Conservation (phyloP, 1,140 invertebrate genomes). For the Macrobrachium rosenbergii region DNA sequence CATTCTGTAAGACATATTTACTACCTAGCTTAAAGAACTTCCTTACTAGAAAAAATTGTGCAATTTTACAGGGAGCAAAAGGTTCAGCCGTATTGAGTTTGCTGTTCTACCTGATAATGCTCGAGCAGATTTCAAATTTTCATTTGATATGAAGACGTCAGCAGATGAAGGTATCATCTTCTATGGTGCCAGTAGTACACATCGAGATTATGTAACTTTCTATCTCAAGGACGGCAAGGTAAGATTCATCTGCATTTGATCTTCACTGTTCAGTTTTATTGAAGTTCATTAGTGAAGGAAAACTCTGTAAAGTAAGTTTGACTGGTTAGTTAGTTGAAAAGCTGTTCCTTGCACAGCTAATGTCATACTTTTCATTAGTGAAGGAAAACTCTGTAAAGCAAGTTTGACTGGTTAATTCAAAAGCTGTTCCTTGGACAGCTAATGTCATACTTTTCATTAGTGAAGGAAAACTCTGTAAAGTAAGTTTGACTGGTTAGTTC, state of each 20-base stretch:
- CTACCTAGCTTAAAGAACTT: neutral
- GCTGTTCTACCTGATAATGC: conserved; percentile 75
- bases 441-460: conserved; percentile 17
- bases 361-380: conserved; percentile 8
- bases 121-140: conserved; percentile 80
- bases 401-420: neutral
- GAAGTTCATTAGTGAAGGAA: neutral
- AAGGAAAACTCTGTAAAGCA: neutral
- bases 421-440: neutral
- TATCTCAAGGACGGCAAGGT: conserved; percentile 86
- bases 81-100: conserved; percentile 83
- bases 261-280: conserved; percentile 1
- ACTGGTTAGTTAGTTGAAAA: neutral
- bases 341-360: neutral
- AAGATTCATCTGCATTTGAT: conserved; percentile 64
- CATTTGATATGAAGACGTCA: conserved; percentile 85
- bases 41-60: neutral
- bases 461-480: neutral
- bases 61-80: conserved; percentile 74
- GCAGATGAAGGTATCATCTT: conserved; percentile 86
- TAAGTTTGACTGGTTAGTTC: neutral
- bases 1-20: neutral
- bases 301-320: neutral
- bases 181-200: conserved; percentile 80
- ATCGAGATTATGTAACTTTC: conserved; percentile 84